Evolutionary conservation across 2,797 vertebrate species (phyloP), one percentile per base, ranked within the genome.

Genomic region (Eutrigla gurnardus): DNA sequence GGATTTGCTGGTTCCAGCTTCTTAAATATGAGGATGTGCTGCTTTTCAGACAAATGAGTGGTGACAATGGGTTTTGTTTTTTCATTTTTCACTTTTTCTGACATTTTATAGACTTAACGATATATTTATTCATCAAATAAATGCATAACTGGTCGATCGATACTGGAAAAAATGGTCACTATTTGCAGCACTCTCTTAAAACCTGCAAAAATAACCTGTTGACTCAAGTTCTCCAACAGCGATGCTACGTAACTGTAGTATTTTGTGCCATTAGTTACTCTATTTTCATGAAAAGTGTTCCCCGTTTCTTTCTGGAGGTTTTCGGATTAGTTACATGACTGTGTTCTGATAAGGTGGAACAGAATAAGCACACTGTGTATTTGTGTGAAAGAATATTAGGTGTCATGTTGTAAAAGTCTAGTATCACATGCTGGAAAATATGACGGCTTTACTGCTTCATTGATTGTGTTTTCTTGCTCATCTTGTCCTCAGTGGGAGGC

Each of bases 401-500:
- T 49, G 6, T 36, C 33, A 42, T 58, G 12, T 67, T 43, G 8
- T 58, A 25, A 35, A 47, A 53, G 25, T 47, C 1, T 46, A 4
- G 50, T 39, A 11, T 18, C 4, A 49, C 13, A n/a, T 18, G 15
- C 9, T 25, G 12, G 1, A 64, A 64, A 47, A 53, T 70, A 25
- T 52, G 1, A n/a, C 32, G 6, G 13, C 39, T 17, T 62, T 8
- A 36, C 25, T 18, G 14, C 3, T 17, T 40, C 18, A 37, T n/a
- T 40, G 7, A 25, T 54, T 8, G 52, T 45, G 6, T 76, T 50
- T 53, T 77, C 6, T 73, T 85, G 73, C 76, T 76, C 32, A 0
- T 50, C 8, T 80, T 67, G 64, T 87, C 3, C 47, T 62, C 81
- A 99, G 97, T 99, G 97, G 98, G 97, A 99, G 85, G 94, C 96